Percentiles rank a stretch among this genome's conserved stretches.
phyloP scores from a whole-genome alignment of 2,113 vertebrate genomes.

The Apodemus speciosus region DNA sequence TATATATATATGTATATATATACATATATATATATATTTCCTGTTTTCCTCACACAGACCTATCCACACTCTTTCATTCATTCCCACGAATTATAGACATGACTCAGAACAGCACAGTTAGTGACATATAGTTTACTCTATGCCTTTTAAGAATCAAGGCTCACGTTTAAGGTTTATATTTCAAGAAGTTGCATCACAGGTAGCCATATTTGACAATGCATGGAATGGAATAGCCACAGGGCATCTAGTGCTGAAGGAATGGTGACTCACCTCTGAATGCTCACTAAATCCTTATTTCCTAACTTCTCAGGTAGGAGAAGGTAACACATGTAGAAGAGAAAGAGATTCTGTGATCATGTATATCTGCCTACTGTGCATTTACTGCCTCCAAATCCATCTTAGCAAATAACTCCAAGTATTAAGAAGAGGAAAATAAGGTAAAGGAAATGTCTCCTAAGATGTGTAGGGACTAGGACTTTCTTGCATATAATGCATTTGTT shows the following conservation, averaged over 20 bases:
- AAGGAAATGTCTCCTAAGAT: background rate
- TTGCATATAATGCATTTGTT: background rate
- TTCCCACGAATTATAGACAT: conserved; percentile 18
- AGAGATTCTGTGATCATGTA: background rate
- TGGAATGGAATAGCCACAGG: background rate
- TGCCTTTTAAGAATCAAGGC: background rate
- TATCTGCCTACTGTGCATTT: conserved; percentile 22
- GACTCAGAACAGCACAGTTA: conserved; percentile 37
- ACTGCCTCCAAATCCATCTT: conserved; percentile 4
- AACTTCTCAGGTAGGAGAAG: background rate
- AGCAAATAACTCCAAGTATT: conserved; percentile 5
- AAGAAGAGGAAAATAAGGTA: conserved; percentile 34
- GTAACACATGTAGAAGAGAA: background rate
- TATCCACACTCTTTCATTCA: conserved; percentile 37
- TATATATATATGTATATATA: background rate
- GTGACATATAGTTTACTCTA: background rate
- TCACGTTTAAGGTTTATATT: background rate
- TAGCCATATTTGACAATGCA: background rate
- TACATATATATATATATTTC: background rate
- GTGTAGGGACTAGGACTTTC: background rate
- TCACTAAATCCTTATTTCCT: conserved; percentile 9
- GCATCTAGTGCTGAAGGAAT: background rate
- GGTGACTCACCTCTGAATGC: background rate
- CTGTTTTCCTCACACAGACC: conserved; percentile 28
- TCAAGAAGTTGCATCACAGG: background rate